Base-by-base conservation (phyloP, 2,888 invertebrate genomes). In the Phoenoteleia sp. region DNA sequence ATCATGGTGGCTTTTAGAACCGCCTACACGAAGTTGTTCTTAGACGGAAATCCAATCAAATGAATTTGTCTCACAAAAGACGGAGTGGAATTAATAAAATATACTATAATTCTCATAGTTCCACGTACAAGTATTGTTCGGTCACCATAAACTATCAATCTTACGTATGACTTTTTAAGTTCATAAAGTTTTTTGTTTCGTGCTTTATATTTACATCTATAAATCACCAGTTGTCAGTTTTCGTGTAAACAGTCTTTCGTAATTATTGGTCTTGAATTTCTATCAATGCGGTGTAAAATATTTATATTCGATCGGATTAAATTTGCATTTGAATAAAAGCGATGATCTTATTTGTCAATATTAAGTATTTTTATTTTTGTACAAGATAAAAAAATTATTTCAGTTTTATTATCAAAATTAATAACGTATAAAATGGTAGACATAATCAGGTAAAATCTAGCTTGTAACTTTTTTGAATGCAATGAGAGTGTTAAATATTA, bases 161-260 rank as follows among this genome's bases (percentile, higher is more conserved):
- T 67, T 67, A 15, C 6, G 19, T 23, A 33, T 33, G n/a, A 71
- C 56, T 77, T 60, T 69, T 47, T 23, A 17, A n/a, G 29, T 62
- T 62, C 60, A 19, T 67, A 69, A 79, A 60, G 60, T 56, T 72
- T 72, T 80, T 80, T 80, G 19, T 62, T 23, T 13, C 45, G 42
- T 1, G 33, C 54, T 56, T 64, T 49, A 47, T 67, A 58, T 80
- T 80, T 71, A 71, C 71, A 64, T 19, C 64, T n/a, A 80, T 62
- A 80, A 80, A 80, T 80, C 79, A 79, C 21, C 19, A 9, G 17
- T 25, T 62, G 69, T 62, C 62, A 19, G 62, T 62, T 69, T 62
- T 42, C 27, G 42, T 52, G 62, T 79, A 79, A 79, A 79, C 54
- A 79, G 69, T 62, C 79, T 19, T 79, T 69, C 54, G 62, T 52